Evolutionary conservation across 2,113 vertebrate genomes (phyloP).

Genomic region (Pitta sordida): DNA sequence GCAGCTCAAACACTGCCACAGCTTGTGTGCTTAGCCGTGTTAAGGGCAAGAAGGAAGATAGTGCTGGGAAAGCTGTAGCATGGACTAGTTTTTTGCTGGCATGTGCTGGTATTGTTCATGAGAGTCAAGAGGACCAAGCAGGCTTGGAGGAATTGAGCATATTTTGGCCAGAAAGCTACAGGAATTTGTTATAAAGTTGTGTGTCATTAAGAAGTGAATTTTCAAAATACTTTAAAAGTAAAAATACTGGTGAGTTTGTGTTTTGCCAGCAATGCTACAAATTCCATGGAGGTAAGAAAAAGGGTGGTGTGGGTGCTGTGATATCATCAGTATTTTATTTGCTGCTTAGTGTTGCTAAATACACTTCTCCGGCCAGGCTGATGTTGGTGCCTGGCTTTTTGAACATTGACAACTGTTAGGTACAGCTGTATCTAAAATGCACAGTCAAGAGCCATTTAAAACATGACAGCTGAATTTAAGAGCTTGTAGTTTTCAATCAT

Average conservation of each 20-base stretch:
- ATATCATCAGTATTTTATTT: background rate
- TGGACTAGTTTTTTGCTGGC: background rate
- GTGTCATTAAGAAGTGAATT: background rate
- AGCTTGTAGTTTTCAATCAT: background rate
- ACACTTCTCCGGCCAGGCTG: background rate
- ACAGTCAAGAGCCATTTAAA: background rate
- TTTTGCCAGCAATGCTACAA: background rate
- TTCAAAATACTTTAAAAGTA: background rate
- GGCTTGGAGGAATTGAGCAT: background rate
- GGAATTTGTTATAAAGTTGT: background rate
- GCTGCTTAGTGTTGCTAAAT: background rate
- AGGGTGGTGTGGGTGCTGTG: background rate
- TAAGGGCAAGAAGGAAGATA: background rate
- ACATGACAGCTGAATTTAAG: background rate
- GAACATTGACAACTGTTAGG: background rate
- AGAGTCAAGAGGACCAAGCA: background rate
- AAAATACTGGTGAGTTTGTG: background rate
- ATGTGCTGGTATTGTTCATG: background rate
- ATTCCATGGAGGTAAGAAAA: background rate
- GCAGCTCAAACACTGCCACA: background rate
- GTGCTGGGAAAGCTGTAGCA: background rate
- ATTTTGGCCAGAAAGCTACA: background rate
- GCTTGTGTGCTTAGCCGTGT: accelerated
- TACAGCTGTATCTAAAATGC: background rate
- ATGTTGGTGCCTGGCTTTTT: background rate